A percentile compares a stretch with the other conserved stretches of the same genome.
Evolutionary conservation across 1,140 invertebrate genomes (phyloP).

Genomic region (Bombyx mandarina): DNA sequence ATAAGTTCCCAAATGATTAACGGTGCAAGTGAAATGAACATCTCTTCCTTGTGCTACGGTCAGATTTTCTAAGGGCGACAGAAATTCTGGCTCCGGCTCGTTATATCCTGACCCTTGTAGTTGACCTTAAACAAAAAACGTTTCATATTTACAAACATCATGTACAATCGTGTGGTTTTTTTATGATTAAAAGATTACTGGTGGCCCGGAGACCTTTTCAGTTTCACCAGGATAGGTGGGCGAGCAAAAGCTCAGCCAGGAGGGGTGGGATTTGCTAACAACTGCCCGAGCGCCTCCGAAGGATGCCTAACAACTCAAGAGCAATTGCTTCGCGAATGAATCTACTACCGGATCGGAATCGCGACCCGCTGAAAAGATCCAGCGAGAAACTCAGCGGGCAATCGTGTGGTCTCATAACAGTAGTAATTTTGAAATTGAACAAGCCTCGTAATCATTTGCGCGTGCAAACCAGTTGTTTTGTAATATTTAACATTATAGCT

Average conservation of each 20-base stretch:
- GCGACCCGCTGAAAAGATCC: too few species aligned
- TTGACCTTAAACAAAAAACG: constrained; percentile 37
- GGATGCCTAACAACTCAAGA: too few species aligned
- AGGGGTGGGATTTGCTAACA: too few species aligned
- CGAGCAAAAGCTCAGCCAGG: too few species aligned
- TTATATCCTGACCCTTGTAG: constrained; percentile 55
- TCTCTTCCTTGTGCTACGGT: constrained; percentile 90
- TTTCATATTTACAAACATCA: not conserved
- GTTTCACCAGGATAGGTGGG: too few species aligned
- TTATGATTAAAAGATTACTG: too few species aligned
- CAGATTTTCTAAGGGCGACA: constrained; percentile 87
- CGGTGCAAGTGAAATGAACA: constrained; percentile 89
- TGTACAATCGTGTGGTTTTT: too few species aligned
- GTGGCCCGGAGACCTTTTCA: too few species aligned
- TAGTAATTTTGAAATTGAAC: not conserved
- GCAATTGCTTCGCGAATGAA: too few species aligned
- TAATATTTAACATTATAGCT: too few species aligned
- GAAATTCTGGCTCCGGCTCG: constrained; percentile 79
- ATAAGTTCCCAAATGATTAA: constrained; percentile 87
- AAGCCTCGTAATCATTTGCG: not conserved
- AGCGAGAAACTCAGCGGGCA: too few species aligned
- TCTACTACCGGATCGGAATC: too few species aligned
- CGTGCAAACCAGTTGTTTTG: not conserved
- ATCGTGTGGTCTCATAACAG: not conserved
- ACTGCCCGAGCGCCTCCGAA: not conserved